These are phyloP conservation scores for Trypoxylus dichotomus DNA, from an alignment of 1,140 invertebrate genomes.

Conservation along the genomic window DNA sequence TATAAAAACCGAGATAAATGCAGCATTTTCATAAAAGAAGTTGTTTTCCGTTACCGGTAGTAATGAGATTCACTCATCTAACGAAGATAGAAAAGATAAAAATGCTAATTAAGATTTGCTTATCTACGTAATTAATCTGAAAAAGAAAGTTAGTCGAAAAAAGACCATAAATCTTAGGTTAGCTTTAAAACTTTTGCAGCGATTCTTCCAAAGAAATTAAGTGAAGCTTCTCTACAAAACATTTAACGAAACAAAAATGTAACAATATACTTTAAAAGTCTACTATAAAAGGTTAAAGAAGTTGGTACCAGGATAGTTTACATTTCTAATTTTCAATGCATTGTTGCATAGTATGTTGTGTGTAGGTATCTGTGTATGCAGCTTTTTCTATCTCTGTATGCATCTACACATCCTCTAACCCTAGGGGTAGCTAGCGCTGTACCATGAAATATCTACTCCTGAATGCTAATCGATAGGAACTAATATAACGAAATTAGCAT, in stretches of 20 bases:
- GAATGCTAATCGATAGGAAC: conserved; percentile 20
- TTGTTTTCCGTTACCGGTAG: neutral
- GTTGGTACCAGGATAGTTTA: neutral
- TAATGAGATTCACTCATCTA: neutral
- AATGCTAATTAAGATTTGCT: neutral
- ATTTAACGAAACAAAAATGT: neutral
- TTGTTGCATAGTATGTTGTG: neutral
- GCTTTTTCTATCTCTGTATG: neutral
- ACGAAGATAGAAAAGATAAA: neutral
- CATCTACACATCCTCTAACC: neutral
- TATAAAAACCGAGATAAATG: no score
- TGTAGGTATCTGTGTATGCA: neutral
- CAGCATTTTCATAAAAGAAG: neutral
- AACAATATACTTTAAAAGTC: neutral
- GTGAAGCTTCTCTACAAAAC: no score
- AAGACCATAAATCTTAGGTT: neutral
- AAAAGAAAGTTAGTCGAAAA: neutral
- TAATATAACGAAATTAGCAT: conserved; percentile 21
- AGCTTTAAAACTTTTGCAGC: neutral
- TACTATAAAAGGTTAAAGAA: neutral
- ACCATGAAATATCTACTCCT: neutral
- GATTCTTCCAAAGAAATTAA: no score
- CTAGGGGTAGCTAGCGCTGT: neutral
- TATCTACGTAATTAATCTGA: neutral
- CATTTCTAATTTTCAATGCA: neutral